Conservation (phyloP, 1,140 invertebrate species). For the Aphidius ervi region DNA sequence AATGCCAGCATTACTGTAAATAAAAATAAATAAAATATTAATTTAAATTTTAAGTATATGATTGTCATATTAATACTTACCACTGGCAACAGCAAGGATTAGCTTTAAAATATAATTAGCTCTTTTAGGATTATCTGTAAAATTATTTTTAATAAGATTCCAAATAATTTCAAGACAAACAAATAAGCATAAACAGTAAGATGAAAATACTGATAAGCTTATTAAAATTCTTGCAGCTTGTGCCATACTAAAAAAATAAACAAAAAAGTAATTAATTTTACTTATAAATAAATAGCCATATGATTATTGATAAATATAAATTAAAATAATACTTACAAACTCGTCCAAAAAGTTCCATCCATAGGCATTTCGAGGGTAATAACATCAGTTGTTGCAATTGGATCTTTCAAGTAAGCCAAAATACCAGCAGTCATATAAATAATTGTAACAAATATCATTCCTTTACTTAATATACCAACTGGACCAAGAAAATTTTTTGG, state of each 20-base stretch:
- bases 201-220: constrained; percentile 83
- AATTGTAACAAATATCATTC: constrained; percentile 80
- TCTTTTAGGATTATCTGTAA: constrained; percentile 62
- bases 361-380: constrained; percentile 74
- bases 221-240: constrained; percentile 84
- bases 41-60: no score
- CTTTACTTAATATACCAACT: constrained; percentile 81
- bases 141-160: constrained; percentile 68
- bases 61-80: constrained; percentile 43
- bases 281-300: neutral
- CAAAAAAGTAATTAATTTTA: constrained; percentile 2
- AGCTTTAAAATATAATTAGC: constrained; percentile 75
- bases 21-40: no score
- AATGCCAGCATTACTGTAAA: no score
- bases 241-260: constrained; percentile 64
- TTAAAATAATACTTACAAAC: no score
- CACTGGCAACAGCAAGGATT: constrained; percentile 57
- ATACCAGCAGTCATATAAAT: constrained; percentile 86
- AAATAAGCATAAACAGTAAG: constrained; percentile 94
- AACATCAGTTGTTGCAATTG: constrained; percentile 60
- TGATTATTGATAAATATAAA: neutral
- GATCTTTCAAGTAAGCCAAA: constrained; percentile 80
- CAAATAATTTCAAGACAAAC: constrained; percentile 84
- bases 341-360: constrained; percentile 39
- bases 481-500: constrained; percentile 76